Evolutionary conservation across 2,888 invertebrate species (phyloP).

Genomic region (Rhingia campestris): DNA sequence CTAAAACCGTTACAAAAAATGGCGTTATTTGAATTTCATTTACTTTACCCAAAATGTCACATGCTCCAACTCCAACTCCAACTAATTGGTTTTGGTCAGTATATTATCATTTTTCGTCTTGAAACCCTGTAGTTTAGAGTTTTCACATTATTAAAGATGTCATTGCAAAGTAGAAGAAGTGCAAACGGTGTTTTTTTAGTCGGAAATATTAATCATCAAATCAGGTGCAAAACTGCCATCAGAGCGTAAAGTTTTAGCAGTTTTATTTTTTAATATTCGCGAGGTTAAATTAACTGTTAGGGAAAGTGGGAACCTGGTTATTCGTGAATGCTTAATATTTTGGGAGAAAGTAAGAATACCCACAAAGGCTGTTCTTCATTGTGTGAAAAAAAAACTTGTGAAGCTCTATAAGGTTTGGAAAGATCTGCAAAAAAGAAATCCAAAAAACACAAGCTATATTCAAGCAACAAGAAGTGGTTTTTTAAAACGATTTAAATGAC

Average conservation of each 20-base stretch:
- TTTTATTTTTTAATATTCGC: slow-evolving; percentile 20
- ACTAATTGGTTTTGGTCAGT: too few relatives aligned
- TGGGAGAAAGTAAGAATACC: slow-evolving; percentile 28
- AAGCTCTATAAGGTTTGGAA: slow-evolving; percentile 20
- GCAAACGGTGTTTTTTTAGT: too few relatives aligned
- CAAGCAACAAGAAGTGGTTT: background rate
- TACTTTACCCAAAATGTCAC: too few relatives aligned
- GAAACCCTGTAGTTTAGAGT: too few relatives aligned
- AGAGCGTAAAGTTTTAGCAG: slow-evolving; percentile 4
- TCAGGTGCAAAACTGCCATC: background rate
- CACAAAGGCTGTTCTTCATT: slow-evolving; percentile 7
- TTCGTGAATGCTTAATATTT: slow-evolving; percentile 15
- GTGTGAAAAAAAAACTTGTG: slow-evolving; percentile 25
- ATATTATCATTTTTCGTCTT: too few relatives aligned
- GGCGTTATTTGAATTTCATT: too few relatives aligned
- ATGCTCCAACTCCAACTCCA: too few relatives aligned
- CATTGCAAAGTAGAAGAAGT: too few relatives aligned
- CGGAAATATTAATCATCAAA: too few relatives aligned
- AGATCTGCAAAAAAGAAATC: slow-evolving; percentile 22
- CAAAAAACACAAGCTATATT: background rate
- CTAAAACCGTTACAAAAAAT: too few relatives aligned
- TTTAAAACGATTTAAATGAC: background rate
- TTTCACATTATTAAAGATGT: too few relatives aligned
- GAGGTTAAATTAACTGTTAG: slow-evolving; percentile 14
- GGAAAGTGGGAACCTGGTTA: slow-evolving; percentile 21